Conservation (phyloP, 2,113 vertebrate genomes). For the Tursiops truncatus region DNA sequence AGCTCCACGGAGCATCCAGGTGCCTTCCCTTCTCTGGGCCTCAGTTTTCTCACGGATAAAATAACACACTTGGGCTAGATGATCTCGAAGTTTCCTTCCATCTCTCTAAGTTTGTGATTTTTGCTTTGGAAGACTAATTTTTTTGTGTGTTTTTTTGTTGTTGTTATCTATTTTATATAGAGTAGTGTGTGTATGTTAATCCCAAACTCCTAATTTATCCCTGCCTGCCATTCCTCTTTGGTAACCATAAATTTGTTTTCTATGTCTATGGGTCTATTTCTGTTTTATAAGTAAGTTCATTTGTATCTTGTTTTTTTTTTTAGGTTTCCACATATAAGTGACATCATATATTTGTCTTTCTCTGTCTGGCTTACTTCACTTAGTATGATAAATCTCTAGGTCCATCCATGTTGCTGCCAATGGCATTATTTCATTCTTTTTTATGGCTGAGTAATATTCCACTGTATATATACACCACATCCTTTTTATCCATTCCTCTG, state of each 20-base stretch:
- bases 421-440: neutral
- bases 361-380: neutral
- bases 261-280: neutral
- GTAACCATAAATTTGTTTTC: neutral
- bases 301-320: neutral
- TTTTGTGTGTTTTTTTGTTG: too few relatives aligned
- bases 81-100: too few relatives aligned
- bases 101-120: too few relatives aligned
- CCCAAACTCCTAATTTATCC: neutral
- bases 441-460: neutral
- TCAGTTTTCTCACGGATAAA: too few relatives aligned
- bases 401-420: neutral
- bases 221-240: neutral
- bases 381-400: neutral
- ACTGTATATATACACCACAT: neutral
- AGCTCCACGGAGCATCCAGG: neutral
- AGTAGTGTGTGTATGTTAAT: neutral
- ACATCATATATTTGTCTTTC: neutral
- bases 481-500: neutral
- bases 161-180: neutral
- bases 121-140: too few relatives aligned
- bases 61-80: too few relatives aligned
- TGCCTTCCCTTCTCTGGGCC: fast-evolving
- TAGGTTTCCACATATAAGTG: neutral
- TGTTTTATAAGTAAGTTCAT: neutral